A percentile compares a stretch with the other conserved stretches of the same genome.
Conservation (phyloP, 2,113 vertebrate genomes). For the Tyrannus savana region DNA sequence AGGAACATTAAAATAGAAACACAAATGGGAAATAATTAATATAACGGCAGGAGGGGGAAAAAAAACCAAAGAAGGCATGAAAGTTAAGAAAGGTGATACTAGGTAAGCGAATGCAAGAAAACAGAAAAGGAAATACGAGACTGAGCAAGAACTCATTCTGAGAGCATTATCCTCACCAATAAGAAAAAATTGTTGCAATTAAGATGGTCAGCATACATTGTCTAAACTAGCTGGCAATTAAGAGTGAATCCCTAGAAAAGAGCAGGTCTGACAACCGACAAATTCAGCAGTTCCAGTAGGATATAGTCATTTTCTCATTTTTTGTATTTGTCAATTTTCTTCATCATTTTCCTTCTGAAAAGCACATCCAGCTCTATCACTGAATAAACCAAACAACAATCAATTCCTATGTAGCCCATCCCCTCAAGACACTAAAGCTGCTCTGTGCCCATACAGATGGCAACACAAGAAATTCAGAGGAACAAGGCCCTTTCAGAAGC, state of each 20-base stretch:
- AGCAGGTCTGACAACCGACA: background rate
- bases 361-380: background rate
- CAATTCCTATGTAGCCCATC: background rate
- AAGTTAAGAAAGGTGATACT: background rate
- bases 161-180: background rate
- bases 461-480: background rate
- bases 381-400: background rate
- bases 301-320: background rate
- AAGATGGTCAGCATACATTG: background rate
- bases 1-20: background rate
- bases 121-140: background rate
- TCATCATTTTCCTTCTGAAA: background rate
- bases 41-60: background rate
- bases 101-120: background rate
- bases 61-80: background rate
- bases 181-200: background rate
- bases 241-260: background rate
- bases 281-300: background rate
- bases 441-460: rapidly evolving
- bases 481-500: background rate
- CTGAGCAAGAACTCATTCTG: background rate
- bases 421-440: rapidly evolving
- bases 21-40: background rate
- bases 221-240: background rate
- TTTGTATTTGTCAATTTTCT: background rate